These are phyloP conservation scores for Lymantria dispar DNA, from an alignment of 2,888 invertebrate species.

Conservation along the genomic window DNA sequence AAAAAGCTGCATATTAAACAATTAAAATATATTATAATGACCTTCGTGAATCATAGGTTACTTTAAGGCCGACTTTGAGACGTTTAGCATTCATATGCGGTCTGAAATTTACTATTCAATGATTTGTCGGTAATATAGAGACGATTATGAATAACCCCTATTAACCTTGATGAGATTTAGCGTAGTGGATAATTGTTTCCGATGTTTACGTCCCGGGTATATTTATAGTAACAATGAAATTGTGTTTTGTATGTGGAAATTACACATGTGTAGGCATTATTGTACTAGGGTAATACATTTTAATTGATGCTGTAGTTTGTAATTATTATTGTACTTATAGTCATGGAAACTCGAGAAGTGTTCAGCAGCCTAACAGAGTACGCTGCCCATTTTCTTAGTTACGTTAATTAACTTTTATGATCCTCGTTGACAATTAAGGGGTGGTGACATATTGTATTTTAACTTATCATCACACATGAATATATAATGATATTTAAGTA, in stretches of 20 bases:
- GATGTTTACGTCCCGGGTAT: slow-evolving; percentile 12
- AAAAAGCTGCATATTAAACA: slow-evolving; percentile 30
- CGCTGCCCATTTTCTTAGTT: too few relatives aligned
- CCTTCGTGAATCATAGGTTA: slow-evolving; percentile 53
- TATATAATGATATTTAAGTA: too few relatives aligned
- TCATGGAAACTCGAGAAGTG: too few relatives aligned
- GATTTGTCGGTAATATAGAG: slow-evolving; percentile 27
- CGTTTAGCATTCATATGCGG: slow-evolving; percentile 25
- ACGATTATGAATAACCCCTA: slow-evolving; percentile 6
- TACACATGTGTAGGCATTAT: not conserved
- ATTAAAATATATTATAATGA: slow-evolving; percentile 27
- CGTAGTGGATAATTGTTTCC: slow-evolving; percentile 19
- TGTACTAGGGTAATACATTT: too few relatives aligned
- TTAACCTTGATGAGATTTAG: slow-evolving; percentile 16
- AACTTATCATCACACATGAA: too few relatives aligned
- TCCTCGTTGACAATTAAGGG: too few relatives aligned
- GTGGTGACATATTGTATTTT: too few relatives aligned
- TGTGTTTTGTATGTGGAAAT: not conserved
- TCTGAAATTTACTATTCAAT: slow-evolving; percentile 17
- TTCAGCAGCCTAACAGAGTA: too few relatives aligned
- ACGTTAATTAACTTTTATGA: too few relatives aligned
- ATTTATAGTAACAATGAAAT: not conserved
- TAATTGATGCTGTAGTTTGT: too few relatives aligned
- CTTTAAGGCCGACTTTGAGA: slow-evolving; percentile 47
- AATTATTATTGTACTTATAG: too few relatives aligned